Conservation (phyloP, 2,888 invertebrate species). For the Prosopocoilus inquinatus region DNA sequence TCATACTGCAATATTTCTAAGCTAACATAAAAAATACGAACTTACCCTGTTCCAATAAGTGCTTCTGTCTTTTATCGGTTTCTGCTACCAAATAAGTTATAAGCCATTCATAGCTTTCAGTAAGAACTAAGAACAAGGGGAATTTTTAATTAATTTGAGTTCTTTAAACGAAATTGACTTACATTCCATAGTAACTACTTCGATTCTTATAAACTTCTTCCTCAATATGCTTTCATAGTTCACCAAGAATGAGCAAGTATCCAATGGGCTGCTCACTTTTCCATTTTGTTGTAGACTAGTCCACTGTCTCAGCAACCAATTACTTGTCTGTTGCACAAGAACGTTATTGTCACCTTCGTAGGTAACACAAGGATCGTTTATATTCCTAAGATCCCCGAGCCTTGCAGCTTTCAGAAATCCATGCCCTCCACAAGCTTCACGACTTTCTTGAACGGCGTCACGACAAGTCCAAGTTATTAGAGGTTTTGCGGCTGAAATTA, state of each 20-base stretch:
- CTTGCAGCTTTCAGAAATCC: slow-evolving; percentile 81
- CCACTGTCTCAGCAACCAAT: slow-evolving; percentile 78
- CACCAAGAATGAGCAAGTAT: slow-evolving; percentile 67
- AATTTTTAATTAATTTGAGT: slow-evolving; percentile 1
- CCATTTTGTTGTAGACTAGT: slow-evolving; percentile 50
- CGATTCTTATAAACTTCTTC: slow-evolving; percentile 40
- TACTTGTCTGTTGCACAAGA: slow-evolving; percentile 84
- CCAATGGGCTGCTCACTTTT: slow-evolving; percentile 64
- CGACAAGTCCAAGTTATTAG: slow-evolving; percentile 74
- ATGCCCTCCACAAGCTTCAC: slow-evolving; percentile 88
- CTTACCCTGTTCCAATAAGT: slow-evolving; percentile 55
- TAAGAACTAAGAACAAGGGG: slow-evolving; percentile 60
- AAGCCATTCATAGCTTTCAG: slow-evolving; percentile 78
- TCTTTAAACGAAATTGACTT: not conserved
- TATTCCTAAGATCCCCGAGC: slow-evolving; percentile 78
- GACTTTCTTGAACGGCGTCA: slow-evolving; percentile 74
- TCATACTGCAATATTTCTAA: no score
- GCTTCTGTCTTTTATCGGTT: slow-evolving; percentile 62
- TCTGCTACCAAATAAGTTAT: slow-evolving; percentile 74
- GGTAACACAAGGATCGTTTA: slow-evolving; percentile 87
- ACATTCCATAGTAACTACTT: slow-evolving; percentile 8
- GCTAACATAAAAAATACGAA: not conserved
- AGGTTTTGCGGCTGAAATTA: slow-evolving; percentile 67
- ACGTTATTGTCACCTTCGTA: slow-evolving; percentile 97
- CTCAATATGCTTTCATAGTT: slow-evolving; percentile 53